Base-by-base conservation (phyloP, 64 coral and sea anemone species). In the Astreopora myriophthalma region DNA sequence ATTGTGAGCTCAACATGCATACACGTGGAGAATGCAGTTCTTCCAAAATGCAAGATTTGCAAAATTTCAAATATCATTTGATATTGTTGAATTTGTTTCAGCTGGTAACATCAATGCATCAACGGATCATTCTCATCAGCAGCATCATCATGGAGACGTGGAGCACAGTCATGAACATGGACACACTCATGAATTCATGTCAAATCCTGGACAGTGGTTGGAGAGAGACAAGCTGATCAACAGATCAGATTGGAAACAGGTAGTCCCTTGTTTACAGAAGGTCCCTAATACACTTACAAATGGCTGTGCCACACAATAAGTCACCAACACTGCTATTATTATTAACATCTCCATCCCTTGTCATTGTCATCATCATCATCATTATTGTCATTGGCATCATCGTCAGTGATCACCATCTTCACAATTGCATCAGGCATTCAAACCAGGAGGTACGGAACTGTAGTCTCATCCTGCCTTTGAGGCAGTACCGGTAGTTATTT, bases 181-280 rank as follows among this genome's bases (percentile, higher is more conserved):
- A 76, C 93, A 94, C 55, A 86, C 93, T 8, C 93, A 94, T 76
- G 93, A 94, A 67, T 71, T 90, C 33, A 73, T 94, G 49, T 83
- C 88, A 2, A 85, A 77, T 34, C 88, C 93, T 40, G 93, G 93
- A 28, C 49, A 91, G 22, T 94, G 93, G 93, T 91, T 69, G 48
- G 88, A 90, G 13, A 78, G 93, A 69, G 88, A 94, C 48, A 94
- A 91, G 60, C 34, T 88, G 32, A 34, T 90, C 6, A 89, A 90
- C 25, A 80, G 93, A 70, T 69, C 76, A 51, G 93, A 94, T 42
- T 94, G 86, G 86, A 86, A 85, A 58, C 79, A 91, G 76, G 93
- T 94, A 86, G 5, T 42, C 6, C 51, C 52, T n/a, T 71, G 84
- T 71, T 8, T 31, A 8, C 24, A 7, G 3, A 32, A 5, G 4